These are phyloP conservation scores for Drosophila athabasca DNA, from an alignment of 1,140 invertebrate species.

Conservation along the genomic window DNA sequence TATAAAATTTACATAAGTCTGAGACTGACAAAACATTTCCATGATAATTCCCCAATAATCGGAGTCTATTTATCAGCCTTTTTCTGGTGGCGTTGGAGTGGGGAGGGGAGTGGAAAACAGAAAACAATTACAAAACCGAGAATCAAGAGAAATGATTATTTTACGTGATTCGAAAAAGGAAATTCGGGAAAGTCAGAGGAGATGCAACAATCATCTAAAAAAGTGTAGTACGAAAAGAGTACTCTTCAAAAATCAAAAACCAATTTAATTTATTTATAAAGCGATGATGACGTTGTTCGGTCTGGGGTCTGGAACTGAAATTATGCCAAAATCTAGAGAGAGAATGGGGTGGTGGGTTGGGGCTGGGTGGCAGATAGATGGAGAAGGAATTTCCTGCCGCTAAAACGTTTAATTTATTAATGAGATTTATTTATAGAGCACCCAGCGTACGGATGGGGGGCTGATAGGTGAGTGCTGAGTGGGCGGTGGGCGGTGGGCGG, in stretches of 20 bases:
- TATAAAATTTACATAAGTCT: constrained; percentile 28
- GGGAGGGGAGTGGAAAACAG: background rate
- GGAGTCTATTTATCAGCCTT: constrained; percentile 46
- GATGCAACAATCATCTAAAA: constrained; percentile 33
- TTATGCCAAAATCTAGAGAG: constrained; percentile 1
- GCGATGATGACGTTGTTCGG: constrained; percentile 41
- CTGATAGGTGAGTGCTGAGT: constrained; percentile 3
- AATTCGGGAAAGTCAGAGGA: constrained; percentile 3
- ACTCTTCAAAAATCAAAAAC: constrained; percentile 18
- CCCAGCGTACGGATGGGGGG: background rate
- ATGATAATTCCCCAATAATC: constrained; percentile 55
- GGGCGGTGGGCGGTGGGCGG: constrained; percentile 7
- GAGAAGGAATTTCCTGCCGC: constrained; percentile 60
- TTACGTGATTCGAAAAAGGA: constrained; percentile 49
- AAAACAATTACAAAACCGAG: constrained; percentile 45
- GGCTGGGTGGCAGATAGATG: constrained; percentile 9
- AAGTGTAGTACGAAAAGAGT: constrained; percentile 12
- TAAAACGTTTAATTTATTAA: constrained; percentile 82
- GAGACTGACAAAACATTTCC: constrained; percentile 11
- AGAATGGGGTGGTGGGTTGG: background rate
- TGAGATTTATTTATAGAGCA: constrained; percentile 80
- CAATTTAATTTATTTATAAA: constrained; percentile 58
- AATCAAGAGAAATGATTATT: constrained; percentile 62
- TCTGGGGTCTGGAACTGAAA: constrained; percentile 8
- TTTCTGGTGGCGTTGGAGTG: background rate